Evolutionary conservation across 2,797 vertebrate genomes (phyloP).

Genomic region (Poeciliopsis paucimaculata): DNA sequence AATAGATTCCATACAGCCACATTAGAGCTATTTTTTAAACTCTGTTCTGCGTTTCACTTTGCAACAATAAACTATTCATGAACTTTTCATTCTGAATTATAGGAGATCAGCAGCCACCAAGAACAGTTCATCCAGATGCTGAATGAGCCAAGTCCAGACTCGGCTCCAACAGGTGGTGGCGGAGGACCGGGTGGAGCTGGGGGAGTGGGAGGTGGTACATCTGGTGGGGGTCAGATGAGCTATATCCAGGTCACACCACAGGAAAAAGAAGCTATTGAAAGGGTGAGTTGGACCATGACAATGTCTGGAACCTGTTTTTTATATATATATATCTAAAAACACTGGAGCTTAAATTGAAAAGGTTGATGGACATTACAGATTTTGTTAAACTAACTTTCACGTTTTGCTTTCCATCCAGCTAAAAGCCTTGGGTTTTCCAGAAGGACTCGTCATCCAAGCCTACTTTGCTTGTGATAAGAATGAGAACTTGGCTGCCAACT

Average conservation of each 20-base stretch:
- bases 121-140: slow-evolving; percentile 98
- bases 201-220: slow-evolving; percentile 76
- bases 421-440: slow-evolving; percentile 97
- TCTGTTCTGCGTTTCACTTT: neutral
- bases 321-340: neutral
- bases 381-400: slow-evolving; percentile 7
- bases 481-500: slow-evolving; percentile 98
- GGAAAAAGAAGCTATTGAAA: slow-evolving; percentile 98
- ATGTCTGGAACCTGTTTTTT: neutral
- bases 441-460: slow-evolving; percentile 98
- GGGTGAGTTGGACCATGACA: slow-evolving; percentile 80
- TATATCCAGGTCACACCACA: slow-evolving; percentile 98
- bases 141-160: slow-evolving; percentile 91
- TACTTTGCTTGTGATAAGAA: slow-evolving; percentile 99
- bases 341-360: neutral
- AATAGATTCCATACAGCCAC: neutral
- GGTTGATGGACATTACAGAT: neutral
- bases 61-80: neutral
- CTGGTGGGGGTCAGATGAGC: slow-evolving; percentile 86
- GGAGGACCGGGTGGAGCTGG: slow-evolving; percentile 75
- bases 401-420: slow-evolving; percentile 79
- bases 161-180: slow-evolving; percentile 79
- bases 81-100: slow-evolving; percentile 2
- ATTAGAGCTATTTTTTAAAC: neutral
- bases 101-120: slow-evolving; percentile 97